phyloP scores from a whole-genome alignment of 2,888 invertebrate species.

The Blomia tropicalis region DNA sequence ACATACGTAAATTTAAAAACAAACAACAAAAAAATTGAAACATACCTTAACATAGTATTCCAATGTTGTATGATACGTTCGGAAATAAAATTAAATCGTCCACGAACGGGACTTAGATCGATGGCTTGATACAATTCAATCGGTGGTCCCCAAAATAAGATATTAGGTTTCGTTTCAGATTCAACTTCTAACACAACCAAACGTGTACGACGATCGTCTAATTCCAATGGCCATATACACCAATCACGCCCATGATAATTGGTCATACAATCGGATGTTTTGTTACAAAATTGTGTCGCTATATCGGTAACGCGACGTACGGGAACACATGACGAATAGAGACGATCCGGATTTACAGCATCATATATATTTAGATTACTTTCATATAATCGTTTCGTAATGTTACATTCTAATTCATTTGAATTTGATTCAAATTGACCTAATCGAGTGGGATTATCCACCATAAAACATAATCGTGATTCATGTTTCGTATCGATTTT shows the following conservation, averaged over 20 bases:
- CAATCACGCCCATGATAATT: background rate
- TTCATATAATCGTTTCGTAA: background rate
- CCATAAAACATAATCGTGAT: background rate
- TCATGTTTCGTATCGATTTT: too few relatives aligned
- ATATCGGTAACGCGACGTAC: constrained; percentile 11
- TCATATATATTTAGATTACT: too few relatives aligned
- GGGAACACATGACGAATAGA: constrained; percentile 6
- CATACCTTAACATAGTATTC: too few relatives aligned
- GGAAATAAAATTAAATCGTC: too few relatives aligned
- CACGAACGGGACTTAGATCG: background rate
- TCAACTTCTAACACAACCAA: constrained; percentile 1
- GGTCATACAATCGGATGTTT: background rate
- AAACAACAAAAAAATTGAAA: background rate
- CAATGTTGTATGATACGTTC: too few relatives aligned
- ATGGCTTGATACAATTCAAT: constrained; percentile 47
- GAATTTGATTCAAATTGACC: background rate
- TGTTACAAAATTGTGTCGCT: background rate
- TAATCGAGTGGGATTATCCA: background rate
- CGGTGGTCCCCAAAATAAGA: constrained; percentile 65
- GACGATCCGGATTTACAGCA: background rate
- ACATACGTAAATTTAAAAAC: background rate
- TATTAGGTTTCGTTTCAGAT: background rate
- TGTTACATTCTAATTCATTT: too few relatives aligned
- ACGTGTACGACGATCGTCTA: background rate
- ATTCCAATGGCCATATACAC: background rate